Percentiles rank a stretch among this genome's conserved stretches.
Conservation (phyloP, 2,888 invertebrate species). For the Pherbina coryleti region DNA sequence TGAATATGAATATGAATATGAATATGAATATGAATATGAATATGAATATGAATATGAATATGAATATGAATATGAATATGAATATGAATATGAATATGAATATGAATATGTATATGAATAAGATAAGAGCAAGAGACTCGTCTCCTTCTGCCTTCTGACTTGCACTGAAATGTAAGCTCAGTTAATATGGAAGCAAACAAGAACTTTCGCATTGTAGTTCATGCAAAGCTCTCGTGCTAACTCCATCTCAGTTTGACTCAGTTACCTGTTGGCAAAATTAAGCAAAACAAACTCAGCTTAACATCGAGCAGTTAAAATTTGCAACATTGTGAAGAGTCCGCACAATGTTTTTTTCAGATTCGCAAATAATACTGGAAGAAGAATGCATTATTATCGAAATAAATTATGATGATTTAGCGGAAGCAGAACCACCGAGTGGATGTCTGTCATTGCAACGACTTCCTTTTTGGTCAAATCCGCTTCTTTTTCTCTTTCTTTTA, state of each 20-base stretch:
- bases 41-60: too few relatives aligned
- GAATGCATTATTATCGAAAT: background rate
- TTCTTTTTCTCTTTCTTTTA: background rate
- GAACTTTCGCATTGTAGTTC: too few relatives aligned
- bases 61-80: too few relatives aligned
- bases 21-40: too few relatives aligned
- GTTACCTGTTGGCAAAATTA: too few relatives aligned
- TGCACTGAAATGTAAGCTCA: background rate
- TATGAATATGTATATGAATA: too few relatives aligned
- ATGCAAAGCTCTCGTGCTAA: too few relatives aligned
- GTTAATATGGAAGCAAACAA: background rate
- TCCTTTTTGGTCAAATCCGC: background rate
- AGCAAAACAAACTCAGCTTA: background rate
- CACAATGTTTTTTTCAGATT: background rate
- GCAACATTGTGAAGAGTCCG: background rate
- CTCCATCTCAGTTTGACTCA: too few relatives aligned
- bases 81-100: too few relatives aligned
- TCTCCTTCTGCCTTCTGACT: background rate
- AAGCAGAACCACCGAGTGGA: background rate
- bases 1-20: too few relatives aligned
- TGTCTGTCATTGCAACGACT: background rate
- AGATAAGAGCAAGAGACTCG: too few relatives aligned
- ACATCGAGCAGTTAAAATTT: background rate
- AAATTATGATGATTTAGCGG: slow-evolving; percentile 15
- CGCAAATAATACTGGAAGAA: background rate